These are phyloP conservation scores for Slavum lentiscoides DNA, from an alignment of 2,888 invertebrate genomes.

Conservation along the genomic window DNA sequence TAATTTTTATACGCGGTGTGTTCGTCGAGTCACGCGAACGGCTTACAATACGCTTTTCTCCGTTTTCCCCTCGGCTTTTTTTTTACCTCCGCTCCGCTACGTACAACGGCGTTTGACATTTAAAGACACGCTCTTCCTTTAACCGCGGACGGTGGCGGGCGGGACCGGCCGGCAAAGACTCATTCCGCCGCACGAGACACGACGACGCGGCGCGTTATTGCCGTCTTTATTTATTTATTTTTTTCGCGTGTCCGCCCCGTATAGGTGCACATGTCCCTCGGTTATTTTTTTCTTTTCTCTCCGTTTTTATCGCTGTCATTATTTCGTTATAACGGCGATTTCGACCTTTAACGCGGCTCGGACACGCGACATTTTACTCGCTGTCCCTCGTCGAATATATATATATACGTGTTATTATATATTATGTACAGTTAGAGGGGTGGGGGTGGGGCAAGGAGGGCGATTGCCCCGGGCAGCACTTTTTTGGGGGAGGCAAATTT, in stretches of 20 bases:
- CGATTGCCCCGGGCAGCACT: no score
- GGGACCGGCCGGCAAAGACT: not conserved
- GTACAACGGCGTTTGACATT: no score
- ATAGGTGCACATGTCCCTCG: no score
- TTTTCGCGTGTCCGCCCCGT: constrained; percentile 34
- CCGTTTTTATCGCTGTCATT: constrained; percentile 41
- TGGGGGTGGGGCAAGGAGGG: no score
- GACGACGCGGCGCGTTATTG: not conserved
- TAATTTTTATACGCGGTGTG: no score
- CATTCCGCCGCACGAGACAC: not conserved
- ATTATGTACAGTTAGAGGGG: no score
- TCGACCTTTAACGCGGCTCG: constrained; percentile 40
- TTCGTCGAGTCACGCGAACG: no score
- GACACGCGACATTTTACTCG: constrained; percentile 49
- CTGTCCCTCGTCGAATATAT: not conserved
- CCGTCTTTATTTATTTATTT: not conserved
- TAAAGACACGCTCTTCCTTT: constrained; percentile 31
- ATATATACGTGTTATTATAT: no score
- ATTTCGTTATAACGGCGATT: constrained; percentile 17
- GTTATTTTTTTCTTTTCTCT: not conserved
- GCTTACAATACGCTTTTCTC: no score
- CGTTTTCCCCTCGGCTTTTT: no score
- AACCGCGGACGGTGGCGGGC: not conserved
- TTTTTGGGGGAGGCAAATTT: no score
- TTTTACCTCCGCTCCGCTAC: no score